Conservation (phyloP, 2,888 invertebrate genomes). For the Orthonychiurus folsomi region DNA sequence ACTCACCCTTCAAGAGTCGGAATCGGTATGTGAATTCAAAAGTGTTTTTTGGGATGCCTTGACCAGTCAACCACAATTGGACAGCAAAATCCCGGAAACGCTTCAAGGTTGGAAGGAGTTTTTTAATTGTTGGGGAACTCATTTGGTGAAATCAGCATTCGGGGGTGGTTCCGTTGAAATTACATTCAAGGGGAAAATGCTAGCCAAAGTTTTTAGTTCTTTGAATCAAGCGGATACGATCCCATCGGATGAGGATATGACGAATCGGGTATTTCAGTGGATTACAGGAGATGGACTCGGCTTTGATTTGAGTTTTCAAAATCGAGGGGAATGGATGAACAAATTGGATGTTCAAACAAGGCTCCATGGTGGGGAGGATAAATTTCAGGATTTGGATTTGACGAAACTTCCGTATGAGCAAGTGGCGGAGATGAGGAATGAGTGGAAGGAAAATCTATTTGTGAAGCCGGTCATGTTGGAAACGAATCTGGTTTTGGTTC, state of each 20-base stretch:
- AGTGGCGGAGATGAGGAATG: constrained; percentile 21
- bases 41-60: constrained; percentile 25
- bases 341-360: constrained; percentile 22
- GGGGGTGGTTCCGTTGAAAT: constrained; percentile 28
- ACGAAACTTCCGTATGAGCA: constrained; percentile 25
- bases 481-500: constrained; percentile 23
- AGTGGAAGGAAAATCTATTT: constrained; percentile 25
- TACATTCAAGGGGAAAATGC: constrained; percentile 21
- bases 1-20: constrained; percentile 18
- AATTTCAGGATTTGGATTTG: constrained; percentile 23
- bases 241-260: constrained; percentile 26
- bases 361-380: constrained; percentile 27
- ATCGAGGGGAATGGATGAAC: constrained; percentile 20
- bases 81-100: constrained; percentile 17
- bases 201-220: constrained; percentile 22
- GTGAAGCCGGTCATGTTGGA: constrained; percentile 26
- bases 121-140: constrained; percentile 32
- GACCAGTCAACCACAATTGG: constrained; percentile 20
- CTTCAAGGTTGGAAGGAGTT: constrained; percentile 25
- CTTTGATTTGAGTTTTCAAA: constrained; percentile 20
- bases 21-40: constrained; percentile 21
- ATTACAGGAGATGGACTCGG: constrained; percentile 26
- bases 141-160: constrained; percentile 24
- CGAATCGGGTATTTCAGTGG: constrained; percentile 28
- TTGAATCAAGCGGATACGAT: constrained; percentile 22